A percentile compares a stretch with the other conserved stretches of the same genome.
phyloP scores from a whole-genome alignment of 2,888 invertebrate species.

The Drosophila algonquin region DNA sequence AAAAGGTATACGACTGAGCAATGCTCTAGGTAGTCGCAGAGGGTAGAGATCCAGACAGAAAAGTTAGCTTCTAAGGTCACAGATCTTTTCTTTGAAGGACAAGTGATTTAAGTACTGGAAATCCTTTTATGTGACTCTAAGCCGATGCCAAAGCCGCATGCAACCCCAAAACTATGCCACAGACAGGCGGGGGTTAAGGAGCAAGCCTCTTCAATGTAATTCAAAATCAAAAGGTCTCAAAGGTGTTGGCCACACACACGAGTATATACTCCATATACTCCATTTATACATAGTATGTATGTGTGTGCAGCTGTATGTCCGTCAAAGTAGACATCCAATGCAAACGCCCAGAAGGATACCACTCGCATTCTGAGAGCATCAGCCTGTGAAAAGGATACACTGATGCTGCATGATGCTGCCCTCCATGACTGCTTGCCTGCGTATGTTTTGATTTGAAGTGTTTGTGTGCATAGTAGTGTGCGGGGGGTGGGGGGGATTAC shows the following conservation, averaged over 20 bases:
- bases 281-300: background rate
- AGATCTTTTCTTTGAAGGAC: too few relatives aligned
- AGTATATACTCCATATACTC: too few relatives aligned
- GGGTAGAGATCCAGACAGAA: background rate
- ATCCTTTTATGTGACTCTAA: too few relatives aligned
- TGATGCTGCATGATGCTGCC: background rate
- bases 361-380: conserved; percentile 29
- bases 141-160: too few relatives aligned
- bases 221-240: conserved; percentile 1
- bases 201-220: background rate
- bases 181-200: background rate
- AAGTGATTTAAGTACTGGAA: background rate
- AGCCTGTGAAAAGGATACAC: conserved; percentile 57
- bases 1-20: background rate
- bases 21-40: background rate
- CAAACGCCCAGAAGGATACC: conserved; percentile 43
- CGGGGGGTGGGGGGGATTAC: background rate
- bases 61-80: conserved; percentile 10
- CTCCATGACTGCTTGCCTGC: conserved; percentile 16
- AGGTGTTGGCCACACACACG: background rate
- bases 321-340: conserved; percentile 28
- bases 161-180: background rate
- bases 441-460: conserved; percentile 64
- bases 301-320: background rate
- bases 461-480: conserved; percentile 24